A percentile compares a stretch with the other conserved stretches of the same genome.
phyloP scores from a whole-genome alignment of 1,140 invertebrate species.

The Helicoverpa armigera region DNA sequence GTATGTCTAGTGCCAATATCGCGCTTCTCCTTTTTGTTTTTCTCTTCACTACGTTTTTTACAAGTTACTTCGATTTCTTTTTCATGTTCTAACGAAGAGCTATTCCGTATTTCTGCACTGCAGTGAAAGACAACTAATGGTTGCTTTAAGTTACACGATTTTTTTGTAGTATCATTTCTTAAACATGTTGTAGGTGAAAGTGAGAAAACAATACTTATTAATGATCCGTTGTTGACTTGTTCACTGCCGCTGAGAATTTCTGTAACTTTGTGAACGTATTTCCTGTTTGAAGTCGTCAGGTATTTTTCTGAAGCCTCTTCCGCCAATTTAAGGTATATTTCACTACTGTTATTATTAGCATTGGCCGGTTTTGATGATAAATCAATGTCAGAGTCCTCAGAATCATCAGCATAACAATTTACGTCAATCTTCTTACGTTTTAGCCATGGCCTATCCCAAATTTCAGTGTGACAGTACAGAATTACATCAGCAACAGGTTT shows the following conservation, averaged over 20 bases:
- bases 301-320: conserved; percentile 57
- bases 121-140: conserved; percentile 54
- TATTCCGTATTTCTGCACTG: conserved; percentile 53
- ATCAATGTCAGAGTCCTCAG: conserved; percentile 41
- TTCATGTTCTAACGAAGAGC: conserved; percentile 43
- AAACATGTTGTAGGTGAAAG: conserved; percentile 62
- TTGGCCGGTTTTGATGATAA: not conserved
- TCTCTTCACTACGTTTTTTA: conserved; percentile 46
- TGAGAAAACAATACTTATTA: conserved; percentile 61
- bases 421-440: conserved; percentile 61
- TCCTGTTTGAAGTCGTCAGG: conserved; percentile 52
- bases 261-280: conserved; percentile 61
- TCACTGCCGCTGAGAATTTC: conserved; percentile 56
- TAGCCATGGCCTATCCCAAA: conserved; percentile 68
- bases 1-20: conserved; percentile 50
- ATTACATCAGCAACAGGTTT: conserved; percentile 47
- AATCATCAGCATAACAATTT: conserved; percentile 55
- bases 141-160: conserved; percentile 52
- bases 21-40: conserved; percentile 45
- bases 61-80: conserved; percentile 63
- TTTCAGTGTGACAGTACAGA: conserved; percentile 64
- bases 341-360: conserved; percentile 42
- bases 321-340: conserved; percentile 53
- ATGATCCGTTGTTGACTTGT: conserved; percentile 60
- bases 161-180: conserved; percentile 30